A percentile compares a stretch with the other conserved stretches of the same genome.
These are phyloP conservation scores for Clinocottus analis DNA, from an alignment of 2,113 vertebrate genomes.

Conservation along the genomic window DNA sequence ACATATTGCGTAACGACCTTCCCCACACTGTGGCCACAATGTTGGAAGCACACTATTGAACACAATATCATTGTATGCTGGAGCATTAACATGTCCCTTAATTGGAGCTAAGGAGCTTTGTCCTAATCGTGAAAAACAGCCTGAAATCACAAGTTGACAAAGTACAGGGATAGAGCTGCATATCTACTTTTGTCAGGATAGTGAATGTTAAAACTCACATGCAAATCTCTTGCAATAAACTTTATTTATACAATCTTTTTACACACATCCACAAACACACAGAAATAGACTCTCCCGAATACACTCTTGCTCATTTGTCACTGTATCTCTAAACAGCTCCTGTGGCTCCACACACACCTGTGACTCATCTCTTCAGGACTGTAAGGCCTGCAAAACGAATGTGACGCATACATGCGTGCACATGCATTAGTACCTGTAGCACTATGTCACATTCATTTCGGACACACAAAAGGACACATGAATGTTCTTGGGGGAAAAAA, in stretches of 20 bases:
- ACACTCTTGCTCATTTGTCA: slow-evolving; percentile 26
- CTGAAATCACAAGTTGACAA: too few species aligned
- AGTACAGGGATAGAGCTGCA: neutral
- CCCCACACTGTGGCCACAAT: too few species aligned
- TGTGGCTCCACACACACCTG: slow-evolving; percentile 50
- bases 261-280: neutral
- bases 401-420: slow-evolving; percentile 28
- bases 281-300: neutral
- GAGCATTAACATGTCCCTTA: too few species aligned
- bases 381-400: slow-evolving; percentile 32
- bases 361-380: slow-evolving; percentile 57
- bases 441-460: slow-evolving; percentile 36
- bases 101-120: neutral
- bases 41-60: too few species aligned
- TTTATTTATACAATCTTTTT: neutral
- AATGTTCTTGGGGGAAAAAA: neutral
- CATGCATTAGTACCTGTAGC: slow-evolving; percentile 39
- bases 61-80: too few species aligned
- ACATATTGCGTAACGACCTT: neutral
- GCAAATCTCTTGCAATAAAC: neutral
- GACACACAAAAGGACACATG: neutral
- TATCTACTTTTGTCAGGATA: neutral
- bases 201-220: neutral
- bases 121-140: neutral
- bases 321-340: slow-evolving; percentile 1